phyloP scores from a whole-genome alignment of 2,113 vertebrate species.

The Burhinus bistriatus region DNA sequence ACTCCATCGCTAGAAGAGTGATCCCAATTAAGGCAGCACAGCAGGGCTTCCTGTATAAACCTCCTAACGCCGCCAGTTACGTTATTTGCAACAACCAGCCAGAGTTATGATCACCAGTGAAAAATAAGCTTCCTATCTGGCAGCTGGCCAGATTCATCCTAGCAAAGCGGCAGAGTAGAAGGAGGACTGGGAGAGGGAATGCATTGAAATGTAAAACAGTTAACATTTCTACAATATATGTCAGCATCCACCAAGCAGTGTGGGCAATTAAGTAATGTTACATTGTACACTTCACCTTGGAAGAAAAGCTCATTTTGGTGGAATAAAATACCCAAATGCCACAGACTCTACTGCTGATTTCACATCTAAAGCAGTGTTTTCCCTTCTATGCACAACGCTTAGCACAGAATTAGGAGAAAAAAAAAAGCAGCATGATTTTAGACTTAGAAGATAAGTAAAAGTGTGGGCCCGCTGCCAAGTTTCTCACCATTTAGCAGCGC shows the following conservation, averaged over 20 bases:
- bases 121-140: slow-evolving; percentile 68
- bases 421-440: slow-evolving; percentile 34
- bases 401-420: slow-evolving; percentile 1
- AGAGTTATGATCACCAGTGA: slow-evolving; percentile 65
- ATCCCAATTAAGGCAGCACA: slow-evolving; percentile 65
- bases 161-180: slow-evolving; percentile 23
- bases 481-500: slow-evolving; percentile 55
- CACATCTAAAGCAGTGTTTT: slow-evolving; percentile 56
- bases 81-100: slow-evolving; percentile 53
- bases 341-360: not conserved
- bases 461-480: slow-evolving; percentile 53
- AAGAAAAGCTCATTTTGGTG: slow-evolving; percentile 49
- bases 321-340: slow-evolving; percentile 9
- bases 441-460: slow-evolving; percentile 46
- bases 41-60: slow-evolving; percentile 52
- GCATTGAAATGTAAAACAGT: slow-evolving; percentile 70
- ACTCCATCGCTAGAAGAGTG: slow-evolving; percentile 43
- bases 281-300: slow-evolving; percentile 51
- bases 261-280: slow-evolving; percentile 61
- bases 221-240: slow-evolving; percentile 59
- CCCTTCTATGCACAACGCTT: slow-evolving; percentile 21
- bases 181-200: slow-evolving; percentile 19
- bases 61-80: slow-evolving; percentile 1
- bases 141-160: slow-evolving; percentile 53
- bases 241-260: slow-evolving; percentile 42